phyloP scores from a whole-genome alignment of 2,113 vertebrate species.

The Carassius gibelio region DNA sequence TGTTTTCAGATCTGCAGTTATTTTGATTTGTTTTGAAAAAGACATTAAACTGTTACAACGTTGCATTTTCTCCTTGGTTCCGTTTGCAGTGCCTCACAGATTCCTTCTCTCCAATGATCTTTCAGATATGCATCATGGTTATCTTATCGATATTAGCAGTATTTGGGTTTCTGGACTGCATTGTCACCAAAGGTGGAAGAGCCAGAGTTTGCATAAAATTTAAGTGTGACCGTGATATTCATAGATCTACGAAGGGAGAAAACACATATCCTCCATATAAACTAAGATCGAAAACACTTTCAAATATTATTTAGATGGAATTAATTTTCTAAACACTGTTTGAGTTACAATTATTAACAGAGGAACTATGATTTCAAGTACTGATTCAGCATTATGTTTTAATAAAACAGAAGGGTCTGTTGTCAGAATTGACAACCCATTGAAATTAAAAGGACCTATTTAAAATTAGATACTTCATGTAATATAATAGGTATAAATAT shows the following conservation, averaged over 20 bases:
- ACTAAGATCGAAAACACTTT: not conserved
- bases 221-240: not conserved
- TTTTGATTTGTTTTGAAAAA: not conserved
- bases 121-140: not conserved
- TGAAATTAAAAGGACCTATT: not conserved
- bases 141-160: too few relatives aligned
- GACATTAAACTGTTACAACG: not conserved
- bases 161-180: not conserved
- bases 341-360: not conserved
- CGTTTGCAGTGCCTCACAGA: not conserved
- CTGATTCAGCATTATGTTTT: not conserved
- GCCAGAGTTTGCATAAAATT: not conserved
- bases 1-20: not conserved
- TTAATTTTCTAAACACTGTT: not conserved
- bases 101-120: not conserved
- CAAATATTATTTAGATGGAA: not conserved
- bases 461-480: not conserved
- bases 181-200: not conserved
- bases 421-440: not conserved
- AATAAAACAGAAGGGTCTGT: not conserved
- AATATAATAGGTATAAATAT: not conserved
- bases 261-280: not conserved
- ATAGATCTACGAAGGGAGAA: not conserved
- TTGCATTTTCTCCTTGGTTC: not conserved
- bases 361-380: not conserved